Evolutionary conservation across 2,113 vertebrate species (phyloP), one percentile per base, ranked within the genome.

Genomic region (Gila orcuttii): DNA sequence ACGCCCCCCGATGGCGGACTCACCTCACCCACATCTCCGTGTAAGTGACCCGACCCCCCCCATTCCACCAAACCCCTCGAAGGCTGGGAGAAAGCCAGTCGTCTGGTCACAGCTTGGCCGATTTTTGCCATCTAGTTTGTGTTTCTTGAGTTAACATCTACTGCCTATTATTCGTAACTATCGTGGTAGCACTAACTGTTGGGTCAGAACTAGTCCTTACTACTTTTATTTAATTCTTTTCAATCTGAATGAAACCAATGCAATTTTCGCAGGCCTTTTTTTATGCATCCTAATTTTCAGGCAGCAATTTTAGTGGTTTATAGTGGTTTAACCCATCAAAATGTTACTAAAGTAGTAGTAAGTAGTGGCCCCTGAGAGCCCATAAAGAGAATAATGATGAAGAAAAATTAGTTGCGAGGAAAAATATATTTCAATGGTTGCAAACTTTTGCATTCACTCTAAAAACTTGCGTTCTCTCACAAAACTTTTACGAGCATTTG

Each of bases 1-100:
- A 96, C 96, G 95, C 96, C 95, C 96, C 96, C 96, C 92, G 96
- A 97, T 93, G 97, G 96, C 94, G 97, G 96, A 96, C 96, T 96
- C 92, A 95, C 96, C 94, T 95, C 97, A 94, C 96, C 96, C 96
- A 94, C 97, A 93, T 97, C 97, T 95, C 96, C 96, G 96, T 98
- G 96, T 97, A 97, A 98, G 97, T 97, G 96, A 96, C 93, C 93
- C 90, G 87, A 83, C 85, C 47, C 45, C 45, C 89, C 86, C 87
- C 85, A 82, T 85, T 85, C 83, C 80, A 81, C 85, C 75, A 88
- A 91, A 89, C 85, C 90, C 79, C 50, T 79, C 17, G 55, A 69
- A 66, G 77, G n/a, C 68, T 45, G 33, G 59, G 36, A 80, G 76
- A 79, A 79, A 36, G 76, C 62, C 62, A 33, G 21, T 50, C 28